These are phyloP conservation scores for Platichthys flesus DNA, from an alignment of 2,113 vertebrate species.

Conservation along the genomic window DNA sequence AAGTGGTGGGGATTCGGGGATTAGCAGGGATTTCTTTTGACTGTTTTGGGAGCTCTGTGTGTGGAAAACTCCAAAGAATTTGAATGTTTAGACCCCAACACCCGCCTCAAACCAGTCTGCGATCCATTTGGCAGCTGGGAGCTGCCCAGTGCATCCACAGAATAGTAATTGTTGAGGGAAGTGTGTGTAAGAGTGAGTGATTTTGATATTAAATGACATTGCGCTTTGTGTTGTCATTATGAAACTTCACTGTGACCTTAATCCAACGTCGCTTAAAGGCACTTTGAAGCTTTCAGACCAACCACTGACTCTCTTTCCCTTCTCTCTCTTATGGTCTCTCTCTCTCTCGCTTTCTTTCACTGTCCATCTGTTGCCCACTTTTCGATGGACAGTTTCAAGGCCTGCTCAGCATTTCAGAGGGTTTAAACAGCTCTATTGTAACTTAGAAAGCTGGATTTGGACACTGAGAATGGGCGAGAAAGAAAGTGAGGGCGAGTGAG, in stretches of 20 bases:
- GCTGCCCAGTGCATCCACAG: not conserved
- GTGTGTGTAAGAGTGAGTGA: constrained; percentile 31
- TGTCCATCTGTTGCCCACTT: constrained; percentile 64
- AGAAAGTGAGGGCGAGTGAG: constrained; percentile 2
- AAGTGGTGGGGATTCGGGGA: constrained; percentile 53
- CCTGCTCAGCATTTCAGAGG: constrained; percentile 57
- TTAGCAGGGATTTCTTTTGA: constrained; percentile 64
- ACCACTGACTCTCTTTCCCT: constrained; percentile 38
- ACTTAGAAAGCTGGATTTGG: constrained; percentile 61
- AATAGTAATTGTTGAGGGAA: constrained; percentile 7
- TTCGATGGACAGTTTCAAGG: constrained; percentile 60
- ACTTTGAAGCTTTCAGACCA: constrained; percentile 68
- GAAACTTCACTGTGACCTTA: constrained; percentile 70
- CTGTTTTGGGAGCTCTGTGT: constrained; percentile 43
- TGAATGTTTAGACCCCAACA: not conserved
- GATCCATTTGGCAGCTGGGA: constrained; percentile 1
- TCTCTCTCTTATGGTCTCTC: constrained; percentile 8
- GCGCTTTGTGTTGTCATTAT: constrained; percentile 61
- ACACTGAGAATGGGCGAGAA: constrained; percentile 32
- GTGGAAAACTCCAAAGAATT: constrained; percentile 23
- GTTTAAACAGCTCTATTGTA: constrained; percentile 63
- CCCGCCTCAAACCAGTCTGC: not conserved
- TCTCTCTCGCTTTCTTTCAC: constrained; percentile 13
- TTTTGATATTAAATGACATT: constrained; percentile 64
- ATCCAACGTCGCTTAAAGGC: constrained; percentile 62